phyloP scores from a whole-genome alignment of 2,888 invertebrate species.

The Xanthia togata region DNA sequence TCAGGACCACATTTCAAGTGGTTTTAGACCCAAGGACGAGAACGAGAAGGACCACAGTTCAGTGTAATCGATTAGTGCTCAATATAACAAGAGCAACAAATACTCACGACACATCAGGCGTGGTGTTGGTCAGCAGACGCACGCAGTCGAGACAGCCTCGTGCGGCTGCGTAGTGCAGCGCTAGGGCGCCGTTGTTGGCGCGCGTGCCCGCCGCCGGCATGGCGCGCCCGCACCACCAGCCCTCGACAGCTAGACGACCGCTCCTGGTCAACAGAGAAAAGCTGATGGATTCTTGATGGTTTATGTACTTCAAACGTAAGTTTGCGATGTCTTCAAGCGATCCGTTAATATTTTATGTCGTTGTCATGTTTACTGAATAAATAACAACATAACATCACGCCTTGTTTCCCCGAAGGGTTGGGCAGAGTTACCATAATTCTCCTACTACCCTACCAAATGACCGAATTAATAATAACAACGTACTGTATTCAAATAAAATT shows the following conservation, averaged over 20 bases:
- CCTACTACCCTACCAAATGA: neutral
- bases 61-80: neutral
- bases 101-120: slow-evolving; percentile 94
- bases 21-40: neutral
- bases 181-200: slow-evolving; percentile 93
- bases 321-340: too few species aligned
- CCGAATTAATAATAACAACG: neutral
- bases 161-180: slow-evolving; percentile 96
- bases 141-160: slow-evolving; percentile 96
- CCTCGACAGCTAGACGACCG: slow-evolving; percentile 88
- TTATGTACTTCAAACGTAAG: too few species aligned
- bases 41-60: neutral
- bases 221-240: slow-evolving; percentile 87
- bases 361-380: neutral
- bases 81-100: neutral
- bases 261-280: slow-evolving; percentile 75
- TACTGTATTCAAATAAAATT: too few species aligned
- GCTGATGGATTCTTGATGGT: too few species aligned
- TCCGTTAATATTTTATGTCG: neutral
- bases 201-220: slow-evolving; percentile 86
- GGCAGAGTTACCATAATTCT: neutral
- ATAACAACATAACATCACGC: too few species aligned
- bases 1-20: neutral
- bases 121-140: slow-evolving; percentile 94
- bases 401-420: too few species aligned